phyloP scores from a whole-genome alignment of 2,888 invertebrate species.

The Epinotia brunnichana region DNA sequence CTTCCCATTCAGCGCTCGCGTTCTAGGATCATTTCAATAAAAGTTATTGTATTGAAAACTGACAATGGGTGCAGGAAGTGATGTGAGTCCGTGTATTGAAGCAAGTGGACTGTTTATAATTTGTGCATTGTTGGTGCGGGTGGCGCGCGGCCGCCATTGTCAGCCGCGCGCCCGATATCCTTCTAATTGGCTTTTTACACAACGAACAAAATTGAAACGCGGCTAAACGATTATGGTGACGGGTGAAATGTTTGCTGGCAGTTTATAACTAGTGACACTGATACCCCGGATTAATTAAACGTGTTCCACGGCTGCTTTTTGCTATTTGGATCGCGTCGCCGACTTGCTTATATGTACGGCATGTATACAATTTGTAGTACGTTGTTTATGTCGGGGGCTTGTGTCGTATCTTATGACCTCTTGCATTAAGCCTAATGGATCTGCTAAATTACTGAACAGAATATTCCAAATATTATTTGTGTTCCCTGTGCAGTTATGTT shows the following conservation, averaged over 20 bases:
- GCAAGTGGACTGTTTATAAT: constrained; percentile 84
- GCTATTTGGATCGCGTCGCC: constrained; percentile 41
- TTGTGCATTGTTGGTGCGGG: constrained; percentile 78
- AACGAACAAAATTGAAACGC: constrained; percentile 54
- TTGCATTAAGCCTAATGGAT: constrained; percentile 20
- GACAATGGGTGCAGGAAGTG: constrained; percentile 82
- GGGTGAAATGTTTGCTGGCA: constrained; percentile 48
- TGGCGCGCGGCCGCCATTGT: constrained; percentile 74
- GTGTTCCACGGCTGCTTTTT: constrained; percentile 40
- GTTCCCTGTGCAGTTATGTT: neutral
- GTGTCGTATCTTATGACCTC: constrained; percentile 18
- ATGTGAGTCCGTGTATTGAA: constrained; percentile 76
- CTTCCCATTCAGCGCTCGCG: constrained; percentile 68
- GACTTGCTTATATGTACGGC: constrained; percentile 33
- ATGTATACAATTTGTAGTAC: constrained; percentile 34
- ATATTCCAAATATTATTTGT: neutral
- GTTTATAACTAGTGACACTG: constrained; percentile 46
- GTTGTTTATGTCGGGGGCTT: constrained; percentile 20
- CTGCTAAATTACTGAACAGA: constrained; percentile 2
- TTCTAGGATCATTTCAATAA: constrained; percentile 81
- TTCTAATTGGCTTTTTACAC: constrained; percentile 77
- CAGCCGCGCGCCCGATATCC: constrained; percentile 64
- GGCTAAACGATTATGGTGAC: constrained; percentile 53
- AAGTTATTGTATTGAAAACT: constrained; percentile 81
- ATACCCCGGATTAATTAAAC: constrained; percentile 46